Evolutionary conservation across 2,797 vertebrate species (phyloP).

Genomic region (Lacerta bilineata): DNA sequence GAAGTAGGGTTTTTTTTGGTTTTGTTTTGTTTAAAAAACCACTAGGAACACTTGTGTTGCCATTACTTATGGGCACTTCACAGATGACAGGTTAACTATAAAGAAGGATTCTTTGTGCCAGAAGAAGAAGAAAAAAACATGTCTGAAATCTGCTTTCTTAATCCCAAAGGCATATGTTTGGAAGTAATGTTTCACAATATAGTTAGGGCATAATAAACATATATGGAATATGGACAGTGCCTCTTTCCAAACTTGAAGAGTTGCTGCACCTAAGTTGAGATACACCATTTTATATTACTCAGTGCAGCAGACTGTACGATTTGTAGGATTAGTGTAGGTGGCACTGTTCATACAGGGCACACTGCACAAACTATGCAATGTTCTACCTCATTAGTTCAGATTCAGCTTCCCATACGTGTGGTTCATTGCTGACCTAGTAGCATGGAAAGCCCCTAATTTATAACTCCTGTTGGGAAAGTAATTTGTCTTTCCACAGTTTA

Average conservation of each 20-base stretch:
- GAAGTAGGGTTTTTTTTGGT: conserved; percentile 14
- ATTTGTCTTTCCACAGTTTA: not conserved
- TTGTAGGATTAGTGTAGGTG: not conserved
- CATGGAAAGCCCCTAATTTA: not conserved
- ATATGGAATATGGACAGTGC: not conserved
- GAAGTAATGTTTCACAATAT: not conserved
- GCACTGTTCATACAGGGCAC: not conserved
- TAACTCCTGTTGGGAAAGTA: not conserved
- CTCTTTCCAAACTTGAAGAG: conserved; percentile 43
- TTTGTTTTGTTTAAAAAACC: too few species aligned
- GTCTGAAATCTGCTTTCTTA: not conserved
- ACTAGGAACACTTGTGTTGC: conserved; percentile 45
- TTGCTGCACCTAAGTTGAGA: not conserved
- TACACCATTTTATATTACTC: not conserved
- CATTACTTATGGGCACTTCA: not conserved
- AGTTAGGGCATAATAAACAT: not conserved
- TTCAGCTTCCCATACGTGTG: not conserved
- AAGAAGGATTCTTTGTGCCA: not conserved
- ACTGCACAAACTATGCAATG: not conserved
- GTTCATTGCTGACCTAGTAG: not conserved
- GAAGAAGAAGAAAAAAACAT: not conserved
- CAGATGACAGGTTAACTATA: not conserved
- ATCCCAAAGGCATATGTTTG: not conserved
- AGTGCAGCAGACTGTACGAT: not conserved
- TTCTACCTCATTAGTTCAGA: not conserved